A percentile compares a stretch with the other conserved stretches of the same genome.
Conservation (phyloP, 92 coral and sea anemone species). For the Scolanthus callimorphus region DNA sequence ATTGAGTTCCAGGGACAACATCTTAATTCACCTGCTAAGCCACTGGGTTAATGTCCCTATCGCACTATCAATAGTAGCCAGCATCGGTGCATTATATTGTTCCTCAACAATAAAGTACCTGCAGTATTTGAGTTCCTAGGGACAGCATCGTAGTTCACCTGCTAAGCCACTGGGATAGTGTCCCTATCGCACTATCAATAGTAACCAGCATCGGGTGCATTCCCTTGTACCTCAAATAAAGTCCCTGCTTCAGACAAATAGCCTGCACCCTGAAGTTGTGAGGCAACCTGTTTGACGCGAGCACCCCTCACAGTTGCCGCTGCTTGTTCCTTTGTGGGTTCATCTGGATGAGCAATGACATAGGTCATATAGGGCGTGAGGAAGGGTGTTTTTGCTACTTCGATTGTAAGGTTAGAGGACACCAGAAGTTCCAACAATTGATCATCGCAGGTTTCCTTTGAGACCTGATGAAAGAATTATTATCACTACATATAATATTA, state of each 20-base stretch:
- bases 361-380: slow-evolving; percentile 65
- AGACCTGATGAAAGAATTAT: slow-evolving; percentile 40
- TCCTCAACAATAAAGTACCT: slow-evolving; percentile 65
- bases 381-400: slow-evolving; percentile 74
- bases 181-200: slow-evolving; percentile 73
- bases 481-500: no score
- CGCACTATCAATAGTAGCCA: slow-evolving; percentile 78
- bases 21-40: slow-evolving; percentile 47
- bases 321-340: slow-evolving; percentile 19
- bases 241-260: slow-evolving; percentile 84
- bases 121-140: no score
- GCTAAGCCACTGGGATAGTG: slow-evolving; percentile 72
- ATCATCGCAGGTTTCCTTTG: slow-evolving; percentile 71
- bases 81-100: slow-evolving; percentile 68
- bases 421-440: slow-evolving; percentile 69
- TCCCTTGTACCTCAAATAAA: slow-evolving; percentile 49
- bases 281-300: slow-evolving; percentile 65
- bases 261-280: slow-evolving; percentile 77
- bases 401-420: slow-evolving; percentile 46
- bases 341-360: slow-evolving; percentile 41
- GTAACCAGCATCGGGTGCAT: slow-evolving; percentile 83
- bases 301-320: slow-evolving; percentile 44
- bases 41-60: slow-evolving; percentile 71
- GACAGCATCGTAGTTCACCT: slow-evolving; percentile 12
- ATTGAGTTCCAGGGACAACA: no score